Conservation (phyloP, 1,140 invertebrate species). For the Calycopis cecrops region DNA sequence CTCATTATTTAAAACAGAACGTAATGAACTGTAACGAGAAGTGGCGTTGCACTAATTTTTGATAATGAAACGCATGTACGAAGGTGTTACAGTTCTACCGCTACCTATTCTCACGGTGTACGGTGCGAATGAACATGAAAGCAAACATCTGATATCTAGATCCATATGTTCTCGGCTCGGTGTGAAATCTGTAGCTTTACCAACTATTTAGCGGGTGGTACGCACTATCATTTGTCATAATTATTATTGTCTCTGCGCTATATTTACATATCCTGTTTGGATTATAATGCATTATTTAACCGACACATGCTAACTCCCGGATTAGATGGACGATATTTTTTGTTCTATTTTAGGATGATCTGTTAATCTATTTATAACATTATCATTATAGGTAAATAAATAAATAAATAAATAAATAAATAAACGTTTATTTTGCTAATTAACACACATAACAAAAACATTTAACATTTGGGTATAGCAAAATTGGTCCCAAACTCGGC, state of each 20-base stretch:
- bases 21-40: constrained; percentile 60
- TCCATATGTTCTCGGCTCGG: constrained; percentile 72
- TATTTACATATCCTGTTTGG: constrained; percentile 49
- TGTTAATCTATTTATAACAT: too few species aligned
- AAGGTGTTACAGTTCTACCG: constrained; percentile 60
- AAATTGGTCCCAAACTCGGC: too few species aligned
- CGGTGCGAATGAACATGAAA: constrained; percentile 69
- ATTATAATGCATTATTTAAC: constrained; percentile 22
- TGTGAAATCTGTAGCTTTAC: constrained; percentile 74
- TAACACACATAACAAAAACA: too few species aligned
- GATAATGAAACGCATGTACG: constrained; percentile 51
- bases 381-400: too few species aligned
- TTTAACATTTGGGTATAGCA: too few species aligned
- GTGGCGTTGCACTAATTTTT: constrained; percentile 55
- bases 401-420: too few species aligned
- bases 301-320: constrained; percentile 3
- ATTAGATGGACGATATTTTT: not conserved
- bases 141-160: constrained; percentile 72
- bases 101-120: constrained; percentile 66
- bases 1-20: constrained; percentile 36
- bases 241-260: constrained; percentile 71
- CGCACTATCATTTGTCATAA: constrained; percentile 72
- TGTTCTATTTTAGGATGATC: too few species aligned
- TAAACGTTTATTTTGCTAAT: too few species aligned
- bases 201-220: constrained; percentile 68